A percentile compares a stretch with the other conserved stretches of the same genome.
phyloP scores from a whole-genome alignment of 2,113 vertebrate species.

The Crotalus helleri region DNA sequence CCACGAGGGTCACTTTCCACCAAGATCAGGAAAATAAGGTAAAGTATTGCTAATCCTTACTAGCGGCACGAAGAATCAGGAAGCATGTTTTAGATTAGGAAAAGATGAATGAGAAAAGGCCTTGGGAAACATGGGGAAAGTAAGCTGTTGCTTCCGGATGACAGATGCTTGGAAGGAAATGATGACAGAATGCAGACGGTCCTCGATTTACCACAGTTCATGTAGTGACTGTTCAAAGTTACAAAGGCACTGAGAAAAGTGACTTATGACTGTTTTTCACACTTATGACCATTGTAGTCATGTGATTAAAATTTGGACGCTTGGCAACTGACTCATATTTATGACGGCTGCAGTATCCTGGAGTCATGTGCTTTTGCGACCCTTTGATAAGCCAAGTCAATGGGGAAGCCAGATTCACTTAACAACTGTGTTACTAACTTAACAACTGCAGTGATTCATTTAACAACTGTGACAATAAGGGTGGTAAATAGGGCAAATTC shows the following conservation, averaged over 20 bases:
- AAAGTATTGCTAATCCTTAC: background rate
- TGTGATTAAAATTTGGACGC: background rate
- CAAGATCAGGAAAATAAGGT: slow-evolving; percentile 39
- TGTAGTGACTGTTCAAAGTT: background rate
- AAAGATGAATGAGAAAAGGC: background rate
- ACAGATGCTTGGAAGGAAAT: background rate
- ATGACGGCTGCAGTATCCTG: background rate
- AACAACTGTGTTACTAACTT: too few relatives aligned
- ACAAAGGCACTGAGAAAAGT: background rate
- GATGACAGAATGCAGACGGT: background rate
- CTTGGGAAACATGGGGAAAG: background rate
- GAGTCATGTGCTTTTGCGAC: background rate
- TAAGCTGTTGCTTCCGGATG: background rate
- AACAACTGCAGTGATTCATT: too few relatives aligned
- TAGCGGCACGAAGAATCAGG: background rate
- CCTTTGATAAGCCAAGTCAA: too few relatives aligned
- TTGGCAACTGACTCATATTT: background rate
- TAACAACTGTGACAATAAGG: too few relatives aligned
- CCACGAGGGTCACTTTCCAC: slow-evolving; percentile 35
- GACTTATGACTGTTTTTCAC: background rate
- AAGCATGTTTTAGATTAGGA: background rate
- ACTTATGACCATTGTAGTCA: background rate
- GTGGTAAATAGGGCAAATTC: too few relatives aligned
- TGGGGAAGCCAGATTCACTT: too few relatives aligned
- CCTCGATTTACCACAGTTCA: background rate